Conservation (phyloP, 2,888 invertebrate species). For the Megalurothrips usitatus region DNA sequence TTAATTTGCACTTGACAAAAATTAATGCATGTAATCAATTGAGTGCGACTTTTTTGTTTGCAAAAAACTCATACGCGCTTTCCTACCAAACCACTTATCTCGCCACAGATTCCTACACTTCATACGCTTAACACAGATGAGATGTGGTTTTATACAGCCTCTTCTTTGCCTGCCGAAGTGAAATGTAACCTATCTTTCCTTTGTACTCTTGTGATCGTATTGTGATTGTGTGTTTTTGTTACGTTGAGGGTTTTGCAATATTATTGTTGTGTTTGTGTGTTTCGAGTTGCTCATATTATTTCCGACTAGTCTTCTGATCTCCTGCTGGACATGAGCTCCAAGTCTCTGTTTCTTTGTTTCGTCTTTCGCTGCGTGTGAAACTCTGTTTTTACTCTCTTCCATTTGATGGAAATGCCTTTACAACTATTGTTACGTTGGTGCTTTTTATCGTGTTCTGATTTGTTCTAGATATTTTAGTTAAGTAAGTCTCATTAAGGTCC, state of each 20-base stretch:
- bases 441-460: not conserved
- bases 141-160: not conserved
- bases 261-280: conserved; percentile 15
- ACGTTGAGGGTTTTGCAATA: not conserved
- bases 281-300: not conserved
- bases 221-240: conserved; percentile 13
- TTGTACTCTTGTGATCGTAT: conserved; percentile 19
- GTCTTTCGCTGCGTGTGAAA: not conserved
- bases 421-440: not conserved
- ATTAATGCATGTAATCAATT: no score
- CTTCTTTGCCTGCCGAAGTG: conserved; percentile 16
- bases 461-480: not conserved
- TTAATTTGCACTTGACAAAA: not conserved
- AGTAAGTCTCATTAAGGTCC: not conserved
- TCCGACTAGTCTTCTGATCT: not conserved
- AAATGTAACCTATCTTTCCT: conserved; percentile 9
- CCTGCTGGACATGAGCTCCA: not conserved
- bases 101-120: no score
- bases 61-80: not conserved
- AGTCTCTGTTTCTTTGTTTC: not conserved
- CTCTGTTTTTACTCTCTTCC: not conserved
- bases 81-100: no score
- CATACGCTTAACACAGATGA: no score
- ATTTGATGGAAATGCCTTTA: not conserved
- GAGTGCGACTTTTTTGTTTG: no score